phyloP scores from a whole-genome alignment of 2,113 vertebrate species.

The Pitta sordida region DNA sequence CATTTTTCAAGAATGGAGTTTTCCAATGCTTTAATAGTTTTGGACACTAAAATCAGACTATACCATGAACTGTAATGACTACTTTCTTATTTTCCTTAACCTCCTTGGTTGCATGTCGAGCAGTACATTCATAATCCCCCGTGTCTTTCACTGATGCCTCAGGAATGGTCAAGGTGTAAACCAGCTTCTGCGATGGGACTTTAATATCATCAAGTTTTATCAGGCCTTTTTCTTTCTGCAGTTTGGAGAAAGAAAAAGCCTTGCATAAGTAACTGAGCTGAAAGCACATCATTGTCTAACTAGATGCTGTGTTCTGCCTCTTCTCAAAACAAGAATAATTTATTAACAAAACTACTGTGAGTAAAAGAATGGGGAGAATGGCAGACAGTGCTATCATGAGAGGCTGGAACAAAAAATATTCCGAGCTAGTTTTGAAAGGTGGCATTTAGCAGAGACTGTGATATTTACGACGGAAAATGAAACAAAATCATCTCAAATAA shows the following conservation, averaged over 20 bases:
- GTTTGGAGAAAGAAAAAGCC: neutral
- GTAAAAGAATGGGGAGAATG: neutral
- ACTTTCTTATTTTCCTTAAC: conserved; percentile 84
- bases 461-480: neutral
- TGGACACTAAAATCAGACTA: conserved; percentile 12
- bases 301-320: neutral
- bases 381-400: neutral
- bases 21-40: neutral
- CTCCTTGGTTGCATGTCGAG: conserved; percentile 83
- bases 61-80: conserved; percentile 88
- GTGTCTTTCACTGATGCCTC: conserved; percentile 89
- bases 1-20: neutral
- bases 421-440: neutral
- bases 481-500: neutral
- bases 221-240: conserved; percentile 73
- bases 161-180: conserved; percentile 87
- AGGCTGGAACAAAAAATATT: neutral
- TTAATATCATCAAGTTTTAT: conserved; percentile 76
- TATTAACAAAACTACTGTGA: neutral
- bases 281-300: neutral
- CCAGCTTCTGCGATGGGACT: conserved; percentile 71
- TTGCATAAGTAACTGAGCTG: neutral
- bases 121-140: conserved; percentile 90
- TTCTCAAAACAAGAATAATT: neutral
- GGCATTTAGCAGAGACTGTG: neutral